Percentiles rank a stretch among this genome's conserved stretches.
Evolutionary conservation across 2,113 vertebrate species (phyloP).

Genomic region (Dicaeum eximium): DNA sequence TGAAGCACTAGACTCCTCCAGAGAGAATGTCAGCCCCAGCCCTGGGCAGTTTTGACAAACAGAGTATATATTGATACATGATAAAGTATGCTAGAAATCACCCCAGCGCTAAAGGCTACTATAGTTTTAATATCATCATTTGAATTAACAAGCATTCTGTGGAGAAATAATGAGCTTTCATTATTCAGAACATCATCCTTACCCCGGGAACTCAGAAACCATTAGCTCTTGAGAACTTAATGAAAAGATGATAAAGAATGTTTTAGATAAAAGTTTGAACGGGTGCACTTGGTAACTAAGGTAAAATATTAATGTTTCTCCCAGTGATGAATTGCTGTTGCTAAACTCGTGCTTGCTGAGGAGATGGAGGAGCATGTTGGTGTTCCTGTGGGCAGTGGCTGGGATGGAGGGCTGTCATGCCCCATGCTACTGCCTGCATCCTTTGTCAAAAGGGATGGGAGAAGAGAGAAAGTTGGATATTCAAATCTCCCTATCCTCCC

Average conservation of each 20-base stretch:
- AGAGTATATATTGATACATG: slow-evolving; percentile 99
- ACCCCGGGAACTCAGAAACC: slow-evolving; percentile 97
- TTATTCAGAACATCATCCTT: slow-evolving; percentile 99
- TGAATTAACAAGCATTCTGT: slow-evolving; percentile 99
- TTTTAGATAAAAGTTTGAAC: slow-evolving; percentile 99
- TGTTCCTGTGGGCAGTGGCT: background rate
- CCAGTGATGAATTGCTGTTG: slow-evolving; percentile 85
- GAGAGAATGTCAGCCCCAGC: slow-evolving; percentile 99
- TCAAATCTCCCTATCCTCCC: background rate
- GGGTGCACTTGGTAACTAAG: slow-evolving; percentile 96
- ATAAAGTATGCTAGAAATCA: slow-evolving; percentile 99
- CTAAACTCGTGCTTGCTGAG: background rate
- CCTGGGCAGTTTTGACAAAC: slow-evolving; percentile 99
- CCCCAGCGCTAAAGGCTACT: slow-evolving; percentile 99
- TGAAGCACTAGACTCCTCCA: slow-evolving; percentile 96
- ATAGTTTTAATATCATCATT: slow-evolving; percentile 99
- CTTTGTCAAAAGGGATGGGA: background rate
- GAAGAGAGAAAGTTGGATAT: background rate
- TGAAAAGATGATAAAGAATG: slow-evolving; percentile 99
- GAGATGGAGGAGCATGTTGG: background rate
- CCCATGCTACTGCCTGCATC: background rate
- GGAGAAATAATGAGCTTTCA: slow-evolving; percentile 99
- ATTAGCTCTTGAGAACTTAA: slow-evolving; percentile 99
- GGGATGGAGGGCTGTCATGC: background rate
- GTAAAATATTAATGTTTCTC: slow-evolving; percentile 97